phyloP scores from a whole-genome alignment of 1,140 invertebrate genomes.

The Harlomillsia oculata region DNA sequence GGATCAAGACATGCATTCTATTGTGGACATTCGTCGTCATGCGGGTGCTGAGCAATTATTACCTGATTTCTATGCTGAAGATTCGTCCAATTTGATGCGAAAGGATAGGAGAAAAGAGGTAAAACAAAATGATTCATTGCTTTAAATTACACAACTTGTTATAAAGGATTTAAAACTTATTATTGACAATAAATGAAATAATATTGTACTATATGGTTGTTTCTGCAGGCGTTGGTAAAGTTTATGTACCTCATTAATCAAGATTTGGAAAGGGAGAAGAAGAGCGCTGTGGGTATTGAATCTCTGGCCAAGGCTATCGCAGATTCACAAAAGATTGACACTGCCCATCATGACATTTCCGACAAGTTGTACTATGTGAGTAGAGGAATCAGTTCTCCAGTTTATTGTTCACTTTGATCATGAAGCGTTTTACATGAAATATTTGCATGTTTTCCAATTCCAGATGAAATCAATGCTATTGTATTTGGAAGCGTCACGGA shows the following conservation, averaged over 20 bases:
- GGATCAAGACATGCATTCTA: constrained; percentile 57
- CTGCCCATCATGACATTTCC: constrained; percentile 81
- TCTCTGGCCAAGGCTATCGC: constrained; percentile 83
- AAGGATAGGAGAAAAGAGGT: constrained; percentile 72
- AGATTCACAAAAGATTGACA: constrained; percentile 79
- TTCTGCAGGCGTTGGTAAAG: constrained; percentile 57
- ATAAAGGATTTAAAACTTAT: not conserved
- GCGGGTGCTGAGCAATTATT: constrained; percentile 67
- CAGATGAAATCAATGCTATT: constrained; percentile 85
- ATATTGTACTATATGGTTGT: constrained; percentile 4
- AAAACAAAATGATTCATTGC: constrained; percentile 13
- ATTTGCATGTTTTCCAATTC: constrained; percentile 33
- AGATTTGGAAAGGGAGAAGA: constrained; percentile 72
- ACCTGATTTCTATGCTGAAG: constrained; percentile 90
- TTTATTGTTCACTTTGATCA: constrained; percentile 6
- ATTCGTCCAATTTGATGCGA: constrained; percentile 86
- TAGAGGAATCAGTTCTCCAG: not conserved
- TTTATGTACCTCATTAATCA: constrained; percentile 69
- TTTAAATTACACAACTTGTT: not conserved
- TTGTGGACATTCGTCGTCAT: constrained; percentile 52
- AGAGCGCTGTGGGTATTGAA: constrained; percentile 74
- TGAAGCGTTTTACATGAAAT: not conserved
- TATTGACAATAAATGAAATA: not conserved
- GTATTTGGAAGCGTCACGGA: constrained; percentile 79
- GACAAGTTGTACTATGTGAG: constrained; percentile 83